Evolutionary conservation across 1,140 invertebrate genomes (phyloP), one percentile per base, ranked within the genome.

Genomic region (Heliconius hermathena): DNA sequence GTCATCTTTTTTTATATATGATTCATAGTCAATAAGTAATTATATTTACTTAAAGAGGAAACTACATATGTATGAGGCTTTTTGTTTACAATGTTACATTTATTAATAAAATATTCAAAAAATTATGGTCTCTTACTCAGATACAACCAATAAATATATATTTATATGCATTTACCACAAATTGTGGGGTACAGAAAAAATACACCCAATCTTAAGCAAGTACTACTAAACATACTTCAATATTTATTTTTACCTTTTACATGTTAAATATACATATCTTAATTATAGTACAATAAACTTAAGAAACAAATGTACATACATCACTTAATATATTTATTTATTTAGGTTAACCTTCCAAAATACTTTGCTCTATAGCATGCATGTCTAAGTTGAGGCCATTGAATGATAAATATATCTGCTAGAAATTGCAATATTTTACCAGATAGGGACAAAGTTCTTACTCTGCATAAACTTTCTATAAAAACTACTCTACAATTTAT

Each of bases 381-480:
- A 60, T 95, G 86, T 52, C 94, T 91, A 41, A 98, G 87, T 66
- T 96, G 90, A 36, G 97, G 97, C 99, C 99, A 99, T 88, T 99
- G 99, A 4, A 99, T 98, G 83, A 99, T 94, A 90, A 99, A 95
- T 86, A 97, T 94, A 95, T 99, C 98, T 60, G 96, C 97, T 88
- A 99, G 91, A 84, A 96, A 97, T 88, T 97, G 96, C 26, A 99
- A 94, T 82, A 99, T 97, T 94, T 97, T 97, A 8, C 98, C 99
- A 83, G 97, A 97, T 11, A 99, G 90, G 8, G 99, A 99, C 16
- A 99, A 94, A 29, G 96, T 97, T 87, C 97, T 96, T 0, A 99
- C 98, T 86, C 99, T 95, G 89, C 99, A 99, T 85, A 99, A 97
- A 91, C 98, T 99, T 95, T 99, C 99, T 72, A 99, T 95, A 94